Conservation (phyloP, 2,113 vertebrate species). For the mouse (Mus musculus) region GRCm39 chr13:34876001-34876500, state of each 20-base stretch:
- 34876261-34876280: neutral
- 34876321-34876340: neutral
- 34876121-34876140: neutral
- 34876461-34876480: neutral
- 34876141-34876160: neutral
- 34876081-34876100: neutral
- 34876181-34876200: too few relatives aligned
- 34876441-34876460: neutral
- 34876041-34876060: neutral
- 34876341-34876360: neutral
- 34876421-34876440: neutral
- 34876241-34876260: neutral
- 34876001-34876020: neutral
- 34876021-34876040: neutral
- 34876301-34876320: neutral
- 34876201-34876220: neutral
- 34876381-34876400: neutral
- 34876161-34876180: neutral
- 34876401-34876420: too few relatives aligned
- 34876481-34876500: conserved; percentile 4
- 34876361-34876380: neutral
- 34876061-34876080: neutral
- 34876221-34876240: neutral
- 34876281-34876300: neutral
- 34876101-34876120: neutral